phyloP scores from a whole-genome alignment of 2,888 invertebrate genomes.

The Phaonia tiefii region DNA sequence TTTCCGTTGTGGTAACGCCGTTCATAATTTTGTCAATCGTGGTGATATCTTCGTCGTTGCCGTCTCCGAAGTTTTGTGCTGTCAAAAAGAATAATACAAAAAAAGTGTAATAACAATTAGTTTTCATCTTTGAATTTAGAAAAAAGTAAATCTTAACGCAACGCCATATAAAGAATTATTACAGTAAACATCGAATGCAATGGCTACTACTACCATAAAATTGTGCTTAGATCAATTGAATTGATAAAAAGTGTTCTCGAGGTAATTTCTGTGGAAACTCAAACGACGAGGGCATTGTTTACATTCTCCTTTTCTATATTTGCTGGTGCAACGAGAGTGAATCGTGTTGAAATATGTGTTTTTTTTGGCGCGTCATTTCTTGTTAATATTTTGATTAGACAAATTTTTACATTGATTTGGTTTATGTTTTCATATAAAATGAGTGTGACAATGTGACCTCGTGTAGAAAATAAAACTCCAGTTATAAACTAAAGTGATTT shows the following conservation, averaged over 20 bases:
- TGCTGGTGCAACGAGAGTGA: slow-evolving; percentile 7
- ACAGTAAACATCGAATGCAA: not conserved
- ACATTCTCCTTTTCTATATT: slow-evolving; percentile 10
- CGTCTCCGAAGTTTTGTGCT: slow-evolving; percentile 1
- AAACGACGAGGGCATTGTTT: slow-evolving; percentile 35
- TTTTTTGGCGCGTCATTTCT: slow-evolving; percentile 56
- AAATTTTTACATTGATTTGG: not conserved
- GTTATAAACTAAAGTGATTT: not conserved
- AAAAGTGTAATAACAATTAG: slow-evolving; percentile 36
- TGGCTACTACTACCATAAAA: no score
- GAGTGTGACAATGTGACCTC: not conserved
- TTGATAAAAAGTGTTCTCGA: not conserved
- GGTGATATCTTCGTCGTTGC: slow-evolving; percentile 54
- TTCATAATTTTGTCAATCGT: slow-evolving; percentile 22
- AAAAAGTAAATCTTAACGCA: not conserved
- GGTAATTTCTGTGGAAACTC: not conserved
- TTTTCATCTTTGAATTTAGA: no score
- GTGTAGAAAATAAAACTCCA: not conserved
- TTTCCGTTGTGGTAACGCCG: slow-evolving; percentile 60
- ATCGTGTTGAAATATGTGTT: slow-evolving; percentile 14
- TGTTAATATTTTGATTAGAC: not conserved
- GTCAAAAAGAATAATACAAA: not conserved
- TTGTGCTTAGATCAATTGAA: not conserved
- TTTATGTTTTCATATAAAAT: not conserved
- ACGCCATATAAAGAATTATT: not conserved